A percentile compares a stretch with the other conserved stretches of the same genome.
phyloP scores from a whole-genome alignment of 2,888 invertebrate genomes.

The Bibio marci region DNA sequence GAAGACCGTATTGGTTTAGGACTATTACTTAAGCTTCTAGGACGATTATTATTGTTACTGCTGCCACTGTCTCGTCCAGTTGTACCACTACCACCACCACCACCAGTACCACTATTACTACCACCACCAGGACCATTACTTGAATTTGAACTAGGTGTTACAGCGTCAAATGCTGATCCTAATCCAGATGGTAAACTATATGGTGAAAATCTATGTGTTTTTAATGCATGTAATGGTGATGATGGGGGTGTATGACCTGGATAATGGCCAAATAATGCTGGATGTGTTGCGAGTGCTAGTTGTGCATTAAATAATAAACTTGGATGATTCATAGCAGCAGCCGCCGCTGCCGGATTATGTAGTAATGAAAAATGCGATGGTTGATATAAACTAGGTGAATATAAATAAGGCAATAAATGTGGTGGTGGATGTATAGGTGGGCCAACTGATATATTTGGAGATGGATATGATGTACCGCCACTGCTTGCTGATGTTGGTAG shows the following conservation, averaged over 20 bases:
- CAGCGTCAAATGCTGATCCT: constrained; percentile 79
- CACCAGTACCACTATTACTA: constrained; percentile 12
- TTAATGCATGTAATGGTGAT: constrained; percentile 49
- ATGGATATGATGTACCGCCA: constrained; percentile 52
- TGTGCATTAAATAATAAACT: constrained; percentile 76
- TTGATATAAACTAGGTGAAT: constrained; percentile 76
- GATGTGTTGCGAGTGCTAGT: constrained; percentile 72
- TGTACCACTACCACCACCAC: constrained; percentile 8
- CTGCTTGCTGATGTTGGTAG: constrained; percentile 13
- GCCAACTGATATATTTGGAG: constrained; percentile 86
- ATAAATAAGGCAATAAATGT: constrained; percentile 78
- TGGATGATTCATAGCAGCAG: constrained; percentile 22
- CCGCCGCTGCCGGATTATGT: constrained; percentile 41
- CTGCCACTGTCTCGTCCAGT: constrained; percentile 11
- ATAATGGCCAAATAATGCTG: constrained; percentile 54
- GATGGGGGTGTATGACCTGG: constrained; percentile 52
- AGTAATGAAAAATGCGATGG: constrained; percentile 51
- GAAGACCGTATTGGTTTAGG: constrained; percentile 26
- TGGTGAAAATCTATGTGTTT: constrained; percentile 67
- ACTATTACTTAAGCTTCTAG: constrained; percentile 10
- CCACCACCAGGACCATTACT: constrained; percentile 6
- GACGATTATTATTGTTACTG: constrained; percentile 9
- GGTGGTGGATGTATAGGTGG: constrained; percentile 86
- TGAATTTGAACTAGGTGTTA: constrained; percentile 51
- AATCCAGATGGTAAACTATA: constrained; percentile 61